These are phyloP conservation scores for Stratiolaelaps scimitus DNA, from an alignment of 1,140 invertebrate species.

Conservation along the genomic window DNA sequence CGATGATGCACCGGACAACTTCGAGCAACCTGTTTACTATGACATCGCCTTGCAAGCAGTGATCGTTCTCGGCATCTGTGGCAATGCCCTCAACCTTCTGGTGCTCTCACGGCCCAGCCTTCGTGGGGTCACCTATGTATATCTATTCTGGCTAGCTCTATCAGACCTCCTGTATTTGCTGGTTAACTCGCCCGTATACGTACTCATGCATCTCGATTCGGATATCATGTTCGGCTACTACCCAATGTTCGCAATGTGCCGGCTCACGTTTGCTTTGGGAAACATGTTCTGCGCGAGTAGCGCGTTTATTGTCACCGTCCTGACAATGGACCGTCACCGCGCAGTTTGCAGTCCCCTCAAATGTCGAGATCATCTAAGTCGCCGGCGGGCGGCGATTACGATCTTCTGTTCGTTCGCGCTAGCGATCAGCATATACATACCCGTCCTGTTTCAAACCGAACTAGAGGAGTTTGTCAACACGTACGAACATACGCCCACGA, in stretches of 20 bases:
- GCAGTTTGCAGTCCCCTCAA: constrained; percentile 41
- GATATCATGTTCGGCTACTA: not conserved
- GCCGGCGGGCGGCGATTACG: constrained; percentile 34
- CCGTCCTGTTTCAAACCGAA: not conserved
- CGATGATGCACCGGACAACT: not conserved
- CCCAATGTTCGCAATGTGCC: constrained; percentile 4
- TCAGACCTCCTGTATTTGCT: constrained; percentile 50
- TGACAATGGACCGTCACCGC: constrained; percentile 42
- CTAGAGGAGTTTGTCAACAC: not conserved
- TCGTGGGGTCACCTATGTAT: constrained; percentile 59
- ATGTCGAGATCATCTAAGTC: constrained; percentile 40
- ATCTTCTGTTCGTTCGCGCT: not conserved
- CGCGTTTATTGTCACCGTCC: constrained; percentile 42
- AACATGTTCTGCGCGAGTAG: constrained; percentile 52
- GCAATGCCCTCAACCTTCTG: constrained; percentile 58
- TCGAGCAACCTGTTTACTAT: constrained; percentile 40
- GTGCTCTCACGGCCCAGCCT: constrained; percentile 58
- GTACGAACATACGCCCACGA: not conserved
- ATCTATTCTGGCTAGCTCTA: constrained; percentile 58
- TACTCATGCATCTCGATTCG: not conserved
- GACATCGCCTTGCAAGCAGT: constrained; percentile 54
- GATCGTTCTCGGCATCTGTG: constrained; percentile 55
- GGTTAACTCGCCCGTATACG: constrained; percentile 45
- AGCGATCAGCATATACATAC: not conserved
- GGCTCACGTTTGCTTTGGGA: constrained; percentile 42